Conservation (phyloP, 2,797 vertebrate genomes). For the Sebastes cheni region DNA sequence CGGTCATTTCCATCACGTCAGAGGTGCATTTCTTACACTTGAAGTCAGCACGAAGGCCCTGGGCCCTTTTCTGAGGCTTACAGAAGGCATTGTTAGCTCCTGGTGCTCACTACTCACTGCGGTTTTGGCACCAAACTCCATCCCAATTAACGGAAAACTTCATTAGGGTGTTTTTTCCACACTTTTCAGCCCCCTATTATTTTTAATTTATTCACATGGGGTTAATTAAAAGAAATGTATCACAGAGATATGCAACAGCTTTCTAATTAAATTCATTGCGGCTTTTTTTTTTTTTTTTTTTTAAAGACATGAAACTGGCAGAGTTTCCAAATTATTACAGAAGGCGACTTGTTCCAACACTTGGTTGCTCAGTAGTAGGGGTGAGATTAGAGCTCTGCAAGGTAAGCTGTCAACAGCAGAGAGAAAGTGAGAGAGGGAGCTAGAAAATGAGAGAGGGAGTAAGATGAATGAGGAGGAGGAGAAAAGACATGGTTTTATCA, state of each 20-base stretch:
- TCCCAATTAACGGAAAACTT: slow-evolving; percentile 86
- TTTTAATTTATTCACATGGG: slow-evolving; percentile 90
- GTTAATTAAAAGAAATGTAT: slow-evolving; percentile 89
- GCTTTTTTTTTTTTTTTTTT: slow-evolving; percentile 65
- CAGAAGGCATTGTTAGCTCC: slow-evolving; percentile 81
- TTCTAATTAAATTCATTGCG: slow-evolving; percentile 87
- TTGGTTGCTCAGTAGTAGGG: slow-evolving; percentile 71
- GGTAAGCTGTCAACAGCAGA: slow-evolving; percentile 73
- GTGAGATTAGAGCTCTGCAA: slow-evolving; percentile 75
- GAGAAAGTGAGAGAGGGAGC: slow-evolving; percentile 38
- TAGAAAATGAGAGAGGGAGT: slow-evolving; percentile 48
- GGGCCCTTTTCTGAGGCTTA: slow-evolving; percentile 77
- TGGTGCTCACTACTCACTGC: slow-evolving; percentile 74
- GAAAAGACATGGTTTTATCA: slow-evolving; percentile 57
- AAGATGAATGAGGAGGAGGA: slow-evolving; percentile 63
- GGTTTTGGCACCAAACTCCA: slow-evolving; percentile 81
- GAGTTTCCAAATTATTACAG: slow-evolving; percentile 82
- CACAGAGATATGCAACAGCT: slow-evolving; percentile 85
- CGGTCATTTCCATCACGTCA: slow-evolving; percentile 85
- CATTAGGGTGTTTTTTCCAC: slow-evolving; percentile 81
- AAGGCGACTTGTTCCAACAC: slow-evolving; percentile 82
- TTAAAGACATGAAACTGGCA: slow-evolving; percentile 82
- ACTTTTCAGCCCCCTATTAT: slow-evolving; percentile 84
- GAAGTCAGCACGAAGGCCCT: slow-evolving; percentile 79
- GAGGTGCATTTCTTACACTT: slow-evolving; percentile 83